Conservation (phyloP, 2,888 invertebrate genomes). For the Clistopyga incitator region DNA sequence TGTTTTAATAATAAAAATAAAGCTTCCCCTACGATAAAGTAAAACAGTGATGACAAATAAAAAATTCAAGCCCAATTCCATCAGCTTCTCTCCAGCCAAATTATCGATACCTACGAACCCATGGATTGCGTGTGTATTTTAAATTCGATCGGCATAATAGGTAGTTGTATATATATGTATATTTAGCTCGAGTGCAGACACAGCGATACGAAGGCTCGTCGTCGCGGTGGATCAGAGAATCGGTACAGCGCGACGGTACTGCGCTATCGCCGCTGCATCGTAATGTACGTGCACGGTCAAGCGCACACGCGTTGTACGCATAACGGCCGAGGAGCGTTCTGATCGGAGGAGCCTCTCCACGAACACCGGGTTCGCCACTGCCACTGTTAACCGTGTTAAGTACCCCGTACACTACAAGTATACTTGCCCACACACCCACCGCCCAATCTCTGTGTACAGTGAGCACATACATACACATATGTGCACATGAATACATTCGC, state of each 20-base stretch:
- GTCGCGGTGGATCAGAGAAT: not conserved
- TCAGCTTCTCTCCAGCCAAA: not conserved
- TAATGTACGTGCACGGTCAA: constrained; percentile 6
- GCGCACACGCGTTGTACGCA: not conserved
- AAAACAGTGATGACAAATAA: no score
- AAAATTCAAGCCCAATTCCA: no score
- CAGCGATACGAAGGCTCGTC: not conserved
- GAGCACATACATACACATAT: not conserved
- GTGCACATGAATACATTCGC: no score
- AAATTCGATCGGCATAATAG: not conserved
- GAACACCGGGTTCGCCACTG: constrained; percentile 31
- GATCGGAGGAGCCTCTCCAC: not conserved
- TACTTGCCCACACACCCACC: constrained; percentile 40
- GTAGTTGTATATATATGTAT: constrained; percentile 35
- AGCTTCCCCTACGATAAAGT: no score
- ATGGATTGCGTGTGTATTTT: not conserved
- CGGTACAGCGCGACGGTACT: constrained; percentile 16
- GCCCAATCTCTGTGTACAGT: constrained; percentile 23
- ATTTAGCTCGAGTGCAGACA: constrained; percentile 44
- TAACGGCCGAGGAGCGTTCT: not conserved
- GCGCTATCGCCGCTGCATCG: constrained; percentile 10
- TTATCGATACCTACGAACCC: not conserved
- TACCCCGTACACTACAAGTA: constrained; percentile 66
- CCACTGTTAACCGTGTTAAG: constrained; percentile 78
- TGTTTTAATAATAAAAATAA: no score